Evolutionary conservation across 2,888 invertebrate species (phyloP).

Genomic region (Ctenicera cuprea): DNA sequence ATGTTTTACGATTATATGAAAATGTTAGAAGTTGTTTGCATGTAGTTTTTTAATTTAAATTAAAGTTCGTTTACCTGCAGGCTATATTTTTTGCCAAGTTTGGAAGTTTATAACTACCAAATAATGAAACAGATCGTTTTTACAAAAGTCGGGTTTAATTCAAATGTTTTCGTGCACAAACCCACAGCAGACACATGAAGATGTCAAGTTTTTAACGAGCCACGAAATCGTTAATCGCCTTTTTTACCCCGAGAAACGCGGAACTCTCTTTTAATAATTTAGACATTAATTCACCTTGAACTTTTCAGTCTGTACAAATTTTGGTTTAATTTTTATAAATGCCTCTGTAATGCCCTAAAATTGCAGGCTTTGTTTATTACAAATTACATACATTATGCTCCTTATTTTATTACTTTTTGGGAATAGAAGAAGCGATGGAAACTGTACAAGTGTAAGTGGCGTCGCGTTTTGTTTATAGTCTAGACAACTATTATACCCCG

Average conservation of each 20-base stretch:
- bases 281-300: slow-evolving; percentile 3
- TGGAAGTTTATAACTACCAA: not conserved
- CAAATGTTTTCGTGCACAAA: slow-evolving; percentile 1
- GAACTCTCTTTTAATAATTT: not conserved
- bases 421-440: not conserved
- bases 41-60: too few relatives aligned
- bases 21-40: too few relatives aligned
- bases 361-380: not conserved
- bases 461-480: slow-evolving; percentile 7
- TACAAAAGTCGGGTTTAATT: slow-evolving; percentile 17
- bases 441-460: slow-evolving; percentile 11
- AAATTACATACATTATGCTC: not conserved
- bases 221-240: slow-evolving; percentile 22
- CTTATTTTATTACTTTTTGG: not conserved
- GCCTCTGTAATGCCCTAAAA: not conserved
- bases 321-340: not conserved
- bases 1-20: too few relatives aligned
- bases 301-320: not conserved
- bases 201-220: slow-evolving; percentile 32
- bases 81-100: not conserved
- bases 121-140: slow-evolving; percentile 5
- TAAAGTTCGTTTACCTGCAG: too few relatives aligned
- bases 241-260: not conserved
- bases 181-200: not conserved
- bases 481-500: slow-evolving; percentile 16